Percentiles rank a stretch among this genome's conserved stretches.
Conservation (phyloP, 2,888 invertebrate genomes). For the Aleiodes alternator region DNA sequence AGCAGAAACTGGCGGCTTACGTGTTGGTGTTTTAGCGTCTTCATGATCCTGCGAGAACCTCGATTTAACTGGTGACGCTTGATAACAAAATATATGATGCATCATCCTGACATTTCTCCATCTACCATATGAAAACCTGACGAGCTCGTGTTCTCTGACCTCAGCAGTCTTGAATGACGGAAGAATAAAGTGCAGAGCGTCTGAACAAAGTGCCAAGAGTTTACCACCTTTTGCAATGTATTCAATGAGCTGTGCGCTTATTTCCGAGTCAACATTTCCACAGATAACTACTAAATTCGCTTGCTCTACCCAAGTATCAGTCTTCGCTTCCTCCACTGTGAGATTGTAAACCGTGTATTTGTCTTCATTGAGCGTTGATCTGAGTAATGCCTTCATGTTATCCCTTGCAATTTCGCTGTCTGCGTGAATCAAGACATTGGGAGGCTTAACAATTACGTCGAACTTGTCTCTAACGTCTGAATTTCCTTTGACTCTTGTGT, state of each 20-base stretch:
- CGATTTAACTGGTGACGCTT: slow-evolving; percentile 89
- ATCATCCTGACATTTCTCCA: slow-evolving; percentile 91
- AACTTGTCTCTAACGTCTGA: slow-evolving; percentile 15
- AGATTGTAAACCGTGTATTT: slow-evolving; percentile 77
- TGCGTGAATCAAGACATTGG: slow-evolving; percentile 88
- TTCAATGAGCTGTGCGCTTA: slow-evolving; percentile 82
- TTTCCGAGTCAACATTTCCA: slow-evolving; percentile 82
- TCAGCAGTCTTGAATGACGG: slow-evolving; percentile 91
- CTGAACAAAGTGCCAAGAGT: slow-evolving; percentile 87
- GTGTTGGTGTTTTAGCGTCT: slow-evolving; percentile 69
- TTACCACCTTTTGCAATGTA: slow-evolving; percentile 86
- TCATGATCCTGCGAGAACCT: slow-evolving; percentile 88
- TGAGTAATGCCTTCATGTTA: slow-evolving; percentile 83
- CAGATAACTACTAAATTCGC: slow-evolving; percentile 86
- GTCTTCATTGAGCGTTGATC: slow-evolving; percentile 83
- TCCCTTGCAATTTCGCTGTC: slow-evolving; percentile 86
- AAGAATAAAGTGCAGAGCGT: slow-evolving; percentile 85
- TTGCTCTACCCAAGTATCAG: slow-evolving; percentile 81
- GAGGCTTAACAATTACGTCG: slow-evolving; percentile 81
- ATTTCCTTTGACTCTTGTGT: slow-evolving; percentile 14
- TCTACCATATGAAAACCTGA: slow-evolving; percentile 88
- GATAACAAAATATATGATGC: slow-evolving; percentile 92
- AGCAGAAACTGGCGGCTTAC: slow-evolving; percentile 66
- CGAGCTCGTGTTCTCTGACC: slow-evolving; percentile 89
- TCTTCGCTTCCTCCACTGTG: slow-evolving; percentile 71